phyloP scores from a whole-genome alignment of 2,797 vertebrate genomes.

The Siniperca scherzeri region DNA sequence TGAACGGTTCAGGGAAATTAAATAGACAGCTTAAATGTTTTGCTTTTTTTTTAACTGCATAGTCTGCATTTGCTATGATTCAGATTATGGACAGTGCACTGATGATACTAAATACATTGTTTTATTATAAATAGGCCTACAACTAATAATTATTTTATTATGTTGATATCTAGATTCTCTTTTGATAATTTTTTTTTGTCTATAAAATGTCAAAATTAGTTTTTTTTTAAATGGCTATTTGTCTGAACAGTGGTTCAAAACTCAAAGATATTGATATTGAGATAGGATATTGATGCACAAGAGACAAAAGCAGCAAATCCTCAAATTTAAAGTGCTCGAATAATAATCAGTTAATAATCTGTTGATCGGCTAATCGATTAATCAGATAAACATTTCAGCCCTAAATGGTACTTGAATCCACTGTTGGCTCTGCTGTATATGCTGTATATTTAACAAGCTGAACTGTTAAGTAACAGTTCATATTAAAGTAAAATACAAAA shows the following conservation, averaged over 20 bases:
- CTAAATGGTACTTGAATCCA: background rate
- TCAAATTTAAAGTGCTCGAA: background rate
- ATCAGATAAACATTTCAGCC: background rate
- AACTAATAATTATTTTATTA: background rate
- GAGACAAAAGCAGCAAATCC: background rate
- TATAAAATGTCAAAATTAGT: background rate
- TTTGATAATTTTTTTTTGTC: rapidly evolving
- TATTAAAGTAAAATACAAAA: background rate
- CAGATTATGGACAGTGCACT: background rate
- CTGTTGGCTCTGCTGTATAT: background rate
- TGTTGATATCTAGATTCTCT: background rate
- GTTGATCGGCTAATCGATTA: background rate
- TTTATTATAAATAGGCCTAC: background rate
- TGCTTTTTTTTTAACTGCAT: background rate
- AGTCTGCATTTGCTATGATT: background rate
- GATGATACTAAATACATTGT: too few relatives aligned
- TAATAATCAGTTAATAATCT: background rate
- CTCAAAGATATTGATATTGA: too few relatives aligned
- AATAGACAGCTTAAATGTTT: background rate
- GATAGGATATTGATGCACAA: background rate
- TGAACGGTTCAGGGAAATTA: background rate
- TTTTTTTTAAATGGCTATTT: background rate
- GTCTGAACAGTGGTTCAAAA: background rate
- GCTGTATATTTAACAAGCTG: background rate
- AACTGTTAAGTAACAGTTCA: background rate